Evolutionary conservation across 2,797 vertebrate species (phyloP).

Genomic region (Mormyrus hasselquistii): DNA sequence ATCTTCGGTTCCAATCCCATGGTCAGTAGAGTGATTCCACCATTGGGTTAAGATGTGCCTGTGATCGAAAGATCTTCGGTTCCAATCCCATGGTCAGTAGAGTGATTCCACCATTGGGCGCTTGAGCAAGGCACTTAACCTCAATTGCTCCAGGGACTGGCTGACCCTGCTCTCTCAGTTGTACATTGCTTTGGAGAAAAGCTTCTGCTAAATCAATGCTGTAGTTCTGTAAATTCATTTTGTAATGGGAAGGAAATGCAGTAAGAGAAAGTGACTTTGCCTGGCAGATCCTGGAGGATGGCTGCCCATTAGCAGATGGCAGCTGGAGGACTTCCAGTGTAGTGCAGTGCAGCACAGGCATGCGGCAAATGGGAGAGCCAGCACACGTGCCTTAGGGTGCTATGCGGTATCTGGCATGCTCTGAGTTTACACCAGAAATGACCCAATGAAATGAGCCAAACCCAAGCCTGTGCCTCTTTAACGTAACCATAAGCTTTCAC

Average conservation of each 20-base stretch:
- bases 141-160: background rate
- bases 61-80: background rate
- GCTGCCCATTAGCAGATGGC: background rate
- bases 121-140: background rate
- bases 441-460: background rate
- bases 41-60: background rate
- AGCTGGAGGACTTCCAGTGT: background rate
- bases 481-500: background rate
- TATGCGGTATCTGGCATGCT: conserved; percentile 5
- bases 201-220: background rate
- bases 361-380: background rate
- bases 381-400: background rate
- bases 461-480: conserved; percentile 9
- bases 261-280: background rate
- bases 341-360: background rate
- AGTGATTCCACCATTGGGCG: background rate
- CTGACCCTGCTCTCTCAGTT: background rate
- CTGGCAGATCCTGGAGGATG: background rate
- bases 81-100: background rate
- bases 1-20: background rate
- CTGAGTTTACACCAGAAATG: conserved; percentile 14
- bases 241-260: background rate
- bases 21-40: background rate
- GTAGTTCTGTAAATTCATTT: background rate
- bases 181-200: background rate